Base-by-base conservation (phyloP, 2,888 invertebrate genomes). In the Rhogogaster chlorosoma region DNA sequence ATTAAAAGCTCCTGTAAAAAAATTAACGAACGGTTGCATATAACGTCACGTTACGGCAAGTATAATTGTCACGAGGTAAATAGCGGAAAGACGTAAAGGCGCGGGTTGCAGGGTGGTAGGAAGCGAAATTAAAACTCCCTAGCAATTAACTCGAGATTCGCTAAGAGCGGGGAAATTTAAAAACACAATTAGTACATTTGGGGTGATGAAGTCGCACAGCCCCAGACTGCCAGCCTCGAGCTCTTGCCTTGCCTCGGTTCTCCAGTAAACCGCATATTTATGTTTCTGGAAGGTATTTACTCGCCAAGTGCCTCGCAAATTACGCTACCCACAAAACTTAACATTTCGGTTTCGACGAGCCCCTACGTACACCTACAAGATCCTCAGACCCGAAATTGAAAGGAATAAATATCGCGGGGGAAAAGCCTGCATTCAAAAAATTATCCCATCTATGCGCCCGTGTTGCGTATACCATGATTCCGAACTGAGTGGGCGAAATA, bases 101-200 rank as follows among this genome's bases (percentile, higher is more conserved):
- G 70, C 45, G 26, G 53, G n/a, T 49, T 36, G 53, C n/a, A 18
- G 29, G 53, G 53, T 6, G 53, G 77, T 22, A 77, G 77, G 18
- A 32, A 36, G 53, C 26, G 73, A 84, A 84, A 84, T 84, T 84
- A 84, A 84, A 84, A 84, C 84, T 75, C 71, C 75, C 42, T 53
- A 36, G 75, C 73, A 84, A 84, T 84, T 84, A 84, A 84, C 84
- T 84, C 84, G 75, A 84, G 84, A 84, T 84, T 84, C 84, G 75
- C 73, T 75, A 75, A 84, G 84, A 84, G 84, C 57, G 84, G 53
- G 57, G 75, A 61, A 73, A 57, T 84, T 73, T 73, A 84, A 57
- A 84, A 71, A 84, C 84, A 84, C 71, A 73, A 73, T 73, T 61
- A 82, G 84, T 84, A 84, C 57, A 75, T 84, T 84, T 84, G 22